Evolutionary conservation across 2,797 vertebrate species (phyloP), one percentile per base, ranked within the genome.

Genomic region (Muscicapa striata): DNA sequence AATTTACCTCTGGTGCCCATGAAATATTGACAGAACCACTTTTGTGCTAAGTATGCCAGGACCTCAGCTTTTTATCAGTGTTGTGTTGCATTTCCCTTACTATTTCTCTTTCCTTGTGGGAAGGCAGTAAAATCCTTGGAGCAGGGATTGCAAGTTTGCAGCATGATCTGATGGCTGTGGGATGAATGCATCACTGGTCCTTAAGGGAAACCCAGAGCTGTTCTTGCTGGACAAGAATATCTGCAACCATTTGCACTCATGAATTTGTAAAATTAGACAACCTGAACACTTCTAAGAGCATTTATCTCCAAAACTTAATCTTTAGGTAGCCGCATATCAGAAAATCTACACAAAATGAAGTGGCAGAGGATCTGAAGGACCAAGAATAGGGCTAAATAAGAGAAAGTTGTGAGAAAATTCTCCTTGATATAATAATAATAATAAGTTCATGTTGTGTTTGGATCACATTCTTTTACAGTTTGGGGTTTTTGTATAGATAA

Each of bases 141-240:
- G 27, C 55, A 84, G 12, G 41, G 32, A 54, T 6, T 88, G n/a
- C 32, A 76, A 5, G 7, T 29, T 22, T 72, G 30, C 48, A 86
- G 18, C 1, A 1, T 15, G 21, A 11, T 57, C 66, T 48, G 7
- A 3, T 5, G 7, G 21, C 43, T 81, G 58, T 49, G 55, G 32
- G 19, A n/a, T 55, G 29, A 76, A 76, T 5, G 8, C 10, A 67
- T 20, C 0, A 0, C 30, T 24, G 7, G 10, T 58, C 34, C 17
- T 51, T 48, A 54, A 27, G 18, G 3, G 22, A 57, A 82, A 59
- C 8, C 5, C 45, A 46, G 52, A 73, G 34, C 49, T 46, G 21
- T 13, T 38, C 9, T 6, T 78, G 19, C 8, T 49, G 16, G 38
- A 27, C 63, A 74, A 79, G 23, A 41, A 45, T 62, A 54, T 20